Conservation (phyloP, 1,140 invertebrate genomes). For the Drosophila albomicans region DNA sequence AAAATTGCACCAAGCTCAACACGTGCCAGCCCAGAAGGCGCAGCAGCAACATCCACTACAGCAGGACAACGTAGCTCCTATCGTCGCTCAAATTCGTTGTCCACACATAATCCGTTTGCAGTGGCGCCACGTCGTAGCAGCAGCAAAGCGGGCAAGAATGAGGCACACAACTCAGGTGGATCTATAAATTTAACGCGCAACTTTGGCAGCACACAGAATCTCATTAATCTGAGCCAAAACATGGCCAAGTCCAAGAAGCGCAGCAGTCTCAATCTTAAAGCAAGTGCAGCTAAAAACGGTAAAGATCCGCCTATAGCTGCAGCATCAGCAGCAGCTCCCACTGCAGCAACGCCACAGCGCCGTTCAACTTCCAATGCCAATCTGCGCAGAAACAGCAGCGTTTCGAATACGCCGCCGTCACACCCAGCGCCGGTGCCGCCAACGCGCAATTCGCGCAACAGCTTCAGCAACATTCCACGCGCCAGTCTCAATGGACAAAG, state of each 20-base stretch:
- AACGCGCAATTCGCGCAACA: slow-evolving; percentile 69
- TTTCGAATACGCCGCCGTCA: slow-evolving; percentile 40
- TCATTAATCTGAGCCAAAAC: slow-evolving; percentile 78
- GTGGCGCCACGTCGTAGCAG: slow-evolving; percentile 66
- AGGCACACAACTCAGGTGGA: slow-evolving; percentile 35
- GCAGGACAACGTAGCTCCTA: slow-evolving; percentile 58
- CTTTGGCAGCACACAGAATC: slow-evolving; percentile 82
- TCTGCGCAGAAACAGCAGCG: slow-evolving; percentile 72
- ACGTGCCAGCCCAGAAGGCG: slow-evolving; percentile 38
- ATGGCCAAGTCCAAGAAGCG: slow-evolving; percentile 81
- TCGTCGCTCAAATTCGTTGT: slow-evolving; percentile 75
- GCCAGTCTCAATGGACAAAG: slow-evolving; percentile 66
- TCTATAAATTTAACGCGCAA: slow-evolving; percentile 75
- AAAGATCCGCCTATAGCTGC: slow-evolving; percentile 61
- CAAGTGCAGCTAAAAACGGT: slow-evolving; percentile 53
- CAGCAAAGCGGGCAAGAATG: slow-evolving; percentile 62
- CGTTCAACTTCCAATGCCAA: slow-evolving; percentile 80
- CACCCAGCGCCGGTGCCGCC: slow-evolving; percentile 68
- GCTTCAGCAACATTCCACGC: slow-evolving; percentile 84
- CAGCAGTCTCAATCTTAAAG: slow-evolving; percentile 80
- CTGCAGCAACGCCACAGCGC: slow-evolving; percentile 43
- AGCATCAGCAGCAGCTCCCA: background rate
- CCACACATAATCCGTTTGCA: slow-evolving; percentile 76
- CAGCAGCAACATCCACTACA: background rate
- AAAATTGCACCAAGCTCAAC: slow-evolving; percentile 59